Base-by-base conservation (phyloP, 2,797 vertebrate species). In the Aplochiton taeniatus region DNA sequence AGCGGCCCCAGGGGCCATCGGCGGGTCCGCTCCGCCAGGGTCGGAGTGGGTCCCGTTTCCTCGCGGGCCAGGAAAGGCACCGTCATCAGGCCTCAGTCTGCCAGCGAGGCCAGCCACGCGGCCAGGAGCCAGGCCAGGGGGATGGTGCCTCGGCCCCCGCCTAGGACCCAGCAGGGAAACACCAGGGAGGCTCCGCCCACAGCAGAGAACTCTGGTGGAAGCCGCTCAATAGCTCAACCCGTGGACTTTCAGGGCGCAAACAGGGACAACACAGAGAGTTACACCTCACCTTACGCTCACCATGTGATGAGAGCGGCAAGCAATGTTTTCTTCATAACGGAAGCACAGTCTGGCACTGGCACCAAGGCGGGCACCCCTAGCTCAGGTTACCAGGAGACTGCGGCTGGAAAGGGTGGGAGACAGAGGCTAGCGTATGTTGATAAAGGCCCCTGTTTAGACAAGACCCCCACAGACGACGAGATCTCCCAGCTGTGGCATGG, bases 401-500 rank as follows among this genome's bases (percentile, higher is more conserved):
- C 77, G n/a, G 70, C 61, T 60, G 74, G 31, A 31, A 6, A 74
- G 50, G 19, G 68, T 10, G 71, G 70, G 50, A 91, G 89, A 46
- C 85, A 65, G 79, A 83, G 65, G 66, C 65, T 68, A 69, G 19
- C 68, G 61, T 80, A 62, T 49, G 63, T 76, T 80, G 90, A 91
- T 77, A 93, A 87, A 41, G 82, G 81, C 68, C 81, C 91, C 42
- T 74, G 79, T 77, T 79, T 92, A 69, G 80, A 89, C 61, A 88
- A 69, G 66, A 92, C 83, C 42, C 93, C 92, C 77, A 92, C 93
- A 61, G 93, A 94, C 80, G 94, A 95, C 74, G 93, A 96, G 87
- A 94, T 94, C 77, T 81, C 88, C 57, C 72, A 89, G 73, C 84
- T 91, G 43, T 93, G 94, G 91, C 87, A 89, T 3, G 82, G 83